These are phyloP conservation scores for Pantherophis guttatus DNA, from an alignment of 2,113 vertebrate genomes.

Conservation along the genomic window DNA sequence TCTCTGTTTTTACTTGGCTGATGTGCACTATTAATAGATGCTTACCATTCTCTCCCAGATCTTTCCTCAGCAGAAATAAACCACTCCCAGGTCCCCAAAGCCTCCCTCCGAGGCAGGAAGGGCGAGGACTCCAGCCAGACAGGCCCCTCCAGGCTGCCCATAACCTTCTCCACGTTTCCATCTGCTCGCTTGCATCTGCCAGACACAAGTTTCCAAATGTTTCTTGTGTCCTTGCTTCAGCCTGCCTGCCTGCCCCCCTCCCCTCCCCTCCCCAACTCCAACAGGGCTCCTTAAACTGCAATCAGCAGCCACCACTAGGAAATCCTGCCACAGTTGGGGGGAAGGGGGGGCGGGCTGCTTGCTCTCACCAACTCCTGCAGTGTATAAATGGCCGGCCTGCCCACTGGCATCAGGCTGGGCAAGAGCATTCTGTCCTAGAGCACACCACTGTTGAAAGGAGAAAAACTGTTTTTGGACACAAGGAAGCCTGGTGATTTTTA, in stretches of 20 bases:
- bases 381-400: not conserved
- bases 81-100: constrained; percentile 57
- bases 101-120: constrained; percentile 59
- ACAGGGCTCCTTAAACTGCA: not conserved
- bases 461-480: not conserved
- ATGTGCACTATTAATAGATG: constrained; percentile 70
- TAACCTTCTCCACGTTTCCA: constrained; percentile 55
- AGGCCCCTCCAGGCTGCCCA: constrained; percentile 6
- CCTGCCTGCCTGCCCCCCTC: not conserved
- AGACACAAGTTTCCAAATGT: constrained; percentile 24
- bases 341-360: not conserved
- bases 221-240: constrained; percentile 36
- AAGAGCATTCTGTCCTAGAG: not conserved
- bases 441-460: not conserved
- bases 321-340: not conserved
- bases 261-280: not conserved
- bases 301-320: not conserved
- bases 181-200: constrained; percentile 31
- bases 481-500: not conserved
- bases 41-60: constrained; percentile 71
- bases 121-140: constrained; percentile 9
- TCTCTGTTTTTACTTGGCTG: constrained; percentile 68
- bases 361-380: not conserved
- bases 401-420: not conserved
- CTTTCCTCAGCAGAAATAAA: constrained; percentile 70